Evolutionary conservation across 2,113 vertebrate genomes (phyloP).

Genomic region (Nestor notabilis): DNA sequence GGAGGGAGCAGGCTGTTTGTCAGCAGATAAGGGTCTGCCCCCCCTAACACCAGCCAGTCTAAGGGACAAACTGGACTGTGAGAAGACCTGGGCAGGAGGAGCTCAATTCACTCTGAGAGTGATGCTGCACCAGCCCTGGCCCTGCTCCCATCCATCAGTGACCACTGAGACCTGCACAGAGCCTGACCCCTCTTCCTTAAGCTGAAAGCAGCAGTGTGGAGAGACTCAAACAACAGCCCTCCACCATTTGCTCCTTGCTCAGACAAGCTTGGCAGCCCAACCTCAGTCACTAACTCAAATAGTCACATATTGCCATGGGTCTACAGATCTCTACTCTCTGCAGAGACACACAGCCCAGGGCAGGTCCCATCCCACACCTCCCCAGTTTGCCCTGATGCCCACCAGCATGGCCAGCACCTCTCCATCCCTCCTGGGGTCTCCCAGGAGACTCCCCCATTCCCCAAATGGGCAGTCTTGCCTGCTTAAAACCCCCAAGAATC

Average conservation of each 20-base stretch:
- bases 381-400: background rate
- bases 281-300: background rate
- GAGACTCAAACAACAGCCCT: background rate
- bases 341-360: background rate
- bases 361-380: background rate
- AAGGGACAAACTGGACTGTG: background rate
- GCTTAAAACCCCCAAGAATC: background rate
- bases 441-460: background rate
- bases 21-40: background rate
- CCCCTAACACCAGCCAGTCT: background rate
- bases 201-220: background rate
- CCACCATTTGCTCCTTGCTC: background rate
- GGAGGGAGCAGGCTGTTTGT: background rate
- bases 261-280: background rate
- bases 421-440: background rate
- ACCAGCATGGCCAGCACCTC: background rate
- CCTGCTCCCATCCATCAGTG: background rate
- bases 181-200: accelerated
- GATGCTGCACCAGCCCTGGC: background rate
- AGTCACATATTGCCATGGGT: background rate
- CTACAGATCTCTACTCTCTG: background rate
- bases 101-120: background rate
- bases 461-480: background rate
- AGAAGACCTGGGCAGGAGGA: background rate
- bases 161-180: background rate